Evolutionary conservation across 2,888 invertebrate genomes (phyloP).

Genomic region (Crocallis elinguaria): DNA sequence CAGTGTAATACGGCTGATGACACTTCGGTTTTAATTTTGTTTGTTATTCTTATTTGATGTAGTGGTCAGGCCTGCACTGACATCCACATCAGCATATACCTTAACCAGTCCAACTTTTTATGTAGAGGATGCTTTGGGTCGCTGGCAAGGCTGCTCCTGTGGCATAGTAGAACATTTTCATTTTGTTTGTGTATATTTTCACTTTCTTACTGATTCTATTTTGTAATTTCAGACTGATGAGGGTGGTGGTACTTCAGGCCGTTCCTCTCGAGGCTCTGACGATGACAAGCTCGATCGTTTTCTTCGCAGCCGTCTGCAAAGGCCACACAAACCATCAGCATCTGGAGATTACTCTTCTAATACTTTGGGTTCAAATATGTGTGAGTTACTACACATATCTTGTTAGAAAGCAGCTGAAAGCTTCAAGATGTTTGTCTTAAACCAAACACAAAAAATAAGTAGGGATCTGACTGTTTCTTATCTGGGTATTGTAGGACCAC

Average conservation of each 20-base stretch:
- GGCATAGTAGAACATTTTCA: background rate
- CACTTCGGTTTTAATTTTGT: too few species aligned
- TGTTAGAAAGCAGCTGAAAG: background rate
- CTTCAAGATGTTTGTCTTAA: background rate
- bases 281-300: conserved; percentile 85
- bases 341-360: conserved; percentile 72
- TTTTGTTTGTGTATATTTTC: background rate
- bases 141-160: too few species aligned
- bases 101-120: too few species aligned
- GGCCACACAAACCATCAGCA: conserved; percentile 71
- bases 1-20: too few species aligned
- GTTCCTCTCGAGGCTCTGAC: conserved; percentile 82
- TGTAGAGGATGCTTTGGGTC: too few species aligned
- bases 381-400: conserved; percentile 54
- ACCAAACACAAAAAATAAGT: too few species aligned
- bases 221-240: conserved; percentile 86
- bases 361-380: conserved; percentile 78
- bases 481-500: too few species aligned
- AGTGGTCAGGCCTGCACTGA: too few species aligned
- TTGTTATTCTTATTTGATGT: too few species aligned
- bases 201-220: background rate
- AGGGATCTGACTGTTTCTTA: too few species aligned
- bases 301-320: conserved; percentile 72
- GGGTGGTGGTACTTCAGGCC: conserved; percentile 73
- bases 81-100: too few species aligned